Evolutionary conservation across 2,797 vertebrate species (phyloP).

Genomic region (Clarias platycephalus): DNA sequence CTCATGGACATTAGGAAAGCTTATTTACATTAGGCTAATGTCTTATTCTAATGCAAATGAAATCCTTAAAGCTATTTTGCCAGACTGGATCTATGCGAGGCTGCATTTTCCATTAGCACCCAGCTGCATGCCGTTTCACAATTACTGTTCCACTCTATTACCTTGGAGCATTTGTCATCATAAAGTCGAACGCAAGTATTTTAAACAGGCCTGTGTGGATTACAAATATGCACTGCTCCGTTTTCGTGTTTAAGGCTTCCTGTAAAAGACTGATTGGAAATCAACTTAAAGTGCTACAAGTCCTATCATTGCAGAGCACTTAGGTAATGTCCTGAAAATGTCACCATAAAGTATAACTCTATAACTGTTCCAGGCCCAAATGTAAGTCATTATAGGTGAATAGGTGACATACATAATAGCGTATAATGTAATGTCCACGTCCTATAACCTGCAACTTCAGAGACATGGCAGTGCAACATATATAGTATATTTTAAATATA

Average conservation of each 20-base stretch:
- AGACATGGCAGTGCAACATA: not conserved
- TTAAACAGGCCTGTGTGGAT: conserved; percentile 39
- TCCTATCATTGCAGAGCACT: conserved; percentile 18
- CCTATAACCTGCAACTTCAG: conserved; percentile 1
- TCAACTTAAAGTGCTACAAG: conserved; percentile 21
- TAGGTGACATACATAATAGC: not conserved
- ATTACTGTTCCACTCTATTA: conserved; percentile 51
- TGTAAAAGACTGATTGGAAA: conserved; percentile 33
- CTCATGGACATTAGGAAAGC: conserved; percentile 64
- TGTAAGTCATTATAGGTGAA: conserved; percentile 11
- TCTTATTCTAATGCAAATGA: conserved; percentile 67
- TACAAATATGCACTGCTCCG: not conserved
- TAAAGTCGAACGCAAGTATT: conserved; percentile 45
- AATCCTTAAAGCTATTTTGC: conserved; percentile 59
- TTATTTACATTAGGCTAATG: conserved; percentile 58
- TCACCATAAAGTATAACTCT: conserved; percentile 16
- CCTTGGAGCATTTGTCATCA: conserved; percentile 53
- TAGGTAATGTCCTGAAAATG: conserved; percentile 20
- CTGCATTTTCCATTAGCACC: conserved; percentile 61
- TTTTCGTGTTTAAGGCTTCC: conserved; percentile 29
- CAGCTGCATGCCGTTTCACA: conserved; percentile 53
- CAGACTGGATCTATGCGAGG: conserved; percentile 55
- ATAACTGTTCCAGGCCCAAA: not conserved
- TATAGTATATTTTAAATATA: conserved; percentile 10
- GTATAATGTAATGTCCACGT: not conserved